phyloP scores from a whole-genome alignment of 2,797 vertebrate species.

The Hafferia zeledoni region DNA sequence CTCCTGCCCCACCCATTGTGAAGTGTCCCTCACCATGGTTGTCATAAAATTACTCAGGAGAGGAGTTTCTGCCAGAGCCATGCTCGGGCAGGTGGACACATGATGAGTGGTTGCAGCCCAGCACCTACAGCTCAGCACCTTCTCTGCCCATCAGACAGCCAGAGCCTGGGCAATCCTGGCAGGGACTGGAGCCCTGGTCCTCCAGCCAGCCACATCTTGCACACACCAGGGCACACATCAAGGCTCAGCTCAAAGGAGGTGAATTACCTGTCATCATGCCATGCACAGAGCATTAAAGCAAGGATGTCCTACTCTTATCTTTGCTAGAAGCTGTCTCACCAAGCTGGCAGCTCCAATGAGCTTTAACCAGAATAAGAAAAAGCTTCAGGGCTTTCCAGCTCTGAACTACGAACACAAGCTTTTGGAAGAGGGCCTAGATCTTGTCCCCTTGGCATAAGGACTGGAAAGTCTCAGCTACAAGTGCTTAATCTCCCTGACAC shows the following conservation, averaged over 20 bases:
- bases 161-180: not conserved
- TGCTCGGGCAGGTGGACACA: rapidly evolving
- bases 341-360: not conserved
- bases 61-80: not conserved
- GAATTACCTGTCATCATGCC: not conserved
- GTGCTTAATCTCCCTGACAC: not conserved
- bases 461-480: not conserved
- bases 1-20: rapidly evolving
- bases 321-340: not conserved
- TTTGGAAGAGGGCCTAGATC: not conserved
- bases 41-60: not conserved
- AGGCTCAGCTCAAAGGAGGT: not conserved
- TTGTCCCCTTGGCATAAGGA: not conserved
- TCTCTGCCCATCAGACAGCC: not conserved
- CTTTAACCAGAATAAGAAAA: not conserved
- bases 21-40: rapidly evolving
- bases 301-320: not conserved
- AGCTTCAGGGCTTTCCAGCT: not conserved
- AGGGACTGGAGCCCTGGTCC: not conserved
- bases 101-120: not conserved
- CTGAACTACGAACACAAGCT: not conserved
- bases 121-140: not conserved
- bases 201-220: not conserved
- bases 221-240: rapidly evolving
- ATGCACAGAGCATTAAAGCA: not conserved